Evolutionary conservation across 92 coral and sea anemone species (phyloP).

Genomic region (Zoanthus solanderi): DNA sequence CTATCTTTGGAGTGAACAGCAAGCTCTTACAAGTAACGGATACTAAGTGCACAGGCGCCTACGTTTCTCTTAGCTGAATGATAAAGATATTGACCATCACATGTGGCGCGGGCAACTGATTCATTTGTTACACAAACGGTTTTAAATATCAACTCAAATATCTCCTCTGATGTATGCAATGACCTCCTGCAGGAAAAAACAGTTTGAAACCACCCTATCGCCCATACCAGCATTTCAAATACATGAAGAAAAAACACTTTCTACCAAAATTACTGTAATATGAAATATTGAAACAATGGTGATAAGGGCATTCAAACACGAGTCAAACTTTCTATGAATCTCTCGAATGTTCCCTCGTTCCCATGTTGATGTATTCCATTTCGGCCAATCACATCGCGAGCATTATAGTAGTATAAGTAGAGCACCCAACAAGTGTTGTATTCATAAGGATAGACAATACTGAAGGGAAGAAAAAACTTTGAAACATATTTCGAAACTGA

Average conservation of each 20-base stretch:
- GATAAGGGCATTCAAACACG: slow-evolving; percentile 17
- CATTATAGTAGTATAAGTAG: not conserved
- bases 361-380: not conserved
- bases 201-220: not conserved
- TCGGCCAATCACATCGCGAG: slow-evolving; percentile 24
- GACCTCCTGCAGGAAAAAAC: not conserved
- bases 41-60: not conserved
- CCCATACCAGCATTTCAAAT: not conserved
- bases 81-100: not conserved
- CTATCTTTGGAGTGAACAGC: not conserved
- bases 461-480: too few relatives aligned
- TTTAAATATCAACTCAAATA: not conserved
- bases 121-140: not conserved
- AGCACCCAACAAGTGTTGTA: not conserved
- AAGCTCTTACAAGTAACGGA: not conserved
- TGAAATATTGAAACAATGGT: not conserved
- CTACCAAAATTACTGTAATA: not conserved
- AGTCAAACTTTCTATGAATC: not conserved
- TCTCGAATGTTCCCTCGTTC: slow-evolving; percentile 11
- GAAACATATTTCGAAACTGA: not conserved
- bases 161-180: not conserved
- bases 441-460: too few relatives aligned
- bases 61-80: not conserved
- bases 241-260: not conserved
- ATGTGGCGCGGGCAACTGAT: too few relatives aligned